Conservation (phyloP, 2,797 vertebrate species). For the Todus mexicanus region DNA sequence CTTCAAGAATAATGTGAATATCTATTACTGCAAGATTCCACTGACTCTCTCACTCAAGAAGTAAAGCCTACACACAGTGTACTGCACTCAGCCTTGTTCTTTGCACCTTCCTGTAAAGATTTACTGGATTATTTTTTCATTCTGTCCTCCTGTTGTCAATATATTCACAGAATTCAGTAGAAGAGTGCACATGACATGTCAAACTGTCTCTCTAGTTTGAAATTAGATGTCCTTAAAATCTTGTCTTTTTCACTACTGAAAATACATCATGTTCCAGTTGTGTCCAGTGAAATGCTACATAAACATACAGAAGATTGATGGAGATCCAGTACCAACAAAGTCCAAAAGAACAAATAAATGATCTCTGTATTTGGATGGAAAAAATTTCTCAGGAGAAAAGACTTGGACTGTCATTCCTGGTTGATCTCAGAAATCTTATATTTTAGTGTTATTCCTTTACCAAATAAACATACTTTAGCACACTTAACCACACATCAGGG, state of each 20-base stretch:
- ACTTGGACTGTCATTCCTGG: neutral
- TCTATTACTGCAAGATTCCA: neutral
- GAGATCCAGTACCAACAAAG: neutral
- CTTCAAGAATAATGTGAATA: neutral
- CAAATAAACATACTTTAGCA: neutral
- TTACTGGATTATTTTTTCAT: neutral
- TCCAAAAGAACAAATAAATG: neutral
- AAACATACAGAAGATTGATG: neutral
- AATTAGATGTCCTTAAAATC: neutral
- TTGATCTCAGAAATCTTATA: neutral
- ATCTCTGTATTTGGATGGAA: neutral
- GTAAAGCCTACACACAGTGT: neutral
- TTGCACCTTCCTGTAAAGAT: neutral
- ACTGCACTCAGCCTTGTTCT: neutral
- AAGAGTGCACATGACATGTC: neutral
- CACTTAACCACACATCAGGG: neutral
- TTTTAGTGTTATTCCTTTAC: neutral
- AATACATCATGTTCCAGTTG: neutral
- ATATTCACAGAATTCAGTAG: neutral
- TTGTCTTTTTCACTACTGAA: neutral
- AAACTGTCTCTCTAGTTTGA: neutral
- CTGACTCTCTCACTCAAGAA: neutral
- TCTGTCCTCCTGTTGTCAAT: neutral
- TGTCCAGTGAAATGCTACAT: neutral
- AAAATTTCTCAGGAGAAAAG: neutral